phyloP scores from a whole-genome alignment of 2,888 invertebrate genomes.

The Crematogaster levior region DNA sequence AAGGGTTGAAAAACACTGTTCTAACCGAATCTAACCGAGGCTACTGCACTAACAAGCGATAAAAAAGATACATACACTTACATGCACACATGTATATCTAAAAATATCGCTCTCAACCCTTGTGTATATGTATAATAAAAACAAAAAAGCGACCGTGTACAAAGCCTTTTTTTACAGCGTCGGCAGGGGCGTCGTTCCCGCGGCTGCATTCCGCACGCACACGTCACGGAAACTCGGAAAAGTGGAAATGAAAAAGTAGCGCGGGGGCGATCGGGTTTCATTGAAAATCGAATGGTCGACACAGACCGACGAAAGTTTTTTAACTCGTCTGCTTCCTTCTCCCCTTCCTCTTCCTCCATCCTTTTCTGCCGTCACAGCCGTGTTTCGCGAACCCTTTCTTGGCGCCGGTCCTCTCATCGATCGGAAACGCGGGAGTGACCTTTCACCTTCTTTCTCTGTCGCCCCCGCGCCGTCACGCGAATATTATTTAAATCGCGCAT shows the following conservation, averaged over 20 bases:
- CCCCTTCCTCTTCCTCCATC: not conserved
- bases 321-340: slow-evolving; percentile 37
- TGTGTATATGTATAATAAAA: slow-evolving; percentile 60
- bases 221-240: slow-evolving; percentile 49
- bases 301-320: slow-evolving; percentile 64
- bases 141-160: slow-evolving; percentile 57
- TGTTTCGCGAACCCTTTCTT: slow-evolving; percentile 28
- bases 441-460: slow-evolving; percentile 61
- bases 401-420: slow-evolving; percentile 54
- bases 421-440: slow-evolving; percentile 63
- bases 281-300: slow-evolving; percentile 65
- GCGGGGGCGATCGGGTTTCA: slow-evolving; percentile 65
- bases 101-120: slow-evolving; percentile 45
- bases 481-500: slow-evolving; percentile 68
- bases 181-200: slow-evolving; percentile 59
- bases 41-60: slow-evolving; percentile 63
- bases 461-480: slow-evolving; percentile 55
- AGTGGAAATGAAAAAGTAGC: slow-evolving; percentile 59
- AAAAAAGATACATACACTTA: slow-evolving; percentile 21
- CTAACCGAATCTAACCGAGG: slow-evolving; percentile 69
- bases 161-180: slow-evolving; percentile 57
- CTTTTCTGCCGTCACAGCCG: not conserved
- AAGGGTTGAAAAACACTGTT: slow-evolving; percentile 55
- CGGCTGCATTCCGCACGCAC: slow-evolving; percentile 59
- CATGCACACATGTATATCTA: slow-evolving; percentile 8